These are phyloP conservation scores for Sinhomidia bicolor DNA, from an alignment of 2,888 invertebrate species.

Conservation along the genomic window DNA sequence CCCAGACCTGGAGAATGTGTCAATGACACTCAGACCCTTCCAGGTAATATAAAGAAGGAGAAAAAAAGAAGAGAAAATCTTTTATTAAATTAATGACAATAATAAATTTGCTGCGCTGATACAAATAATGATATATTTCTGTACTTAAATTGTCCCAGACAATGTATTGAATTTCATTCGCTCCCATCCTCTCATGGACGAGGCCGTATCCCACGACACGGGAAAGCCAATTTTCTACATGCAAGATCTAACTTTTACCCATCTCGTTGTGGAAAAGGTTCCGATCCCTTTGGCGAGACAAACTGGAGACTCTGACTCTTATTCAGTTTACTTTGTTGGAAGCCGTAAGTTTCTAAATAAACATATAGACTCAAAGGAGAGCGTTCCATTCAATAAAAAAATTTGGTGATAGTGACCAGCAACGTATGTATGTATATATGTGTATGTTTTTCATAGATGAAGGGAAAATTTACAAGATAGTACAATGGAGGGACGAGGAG, in stretches of 20 bases:
- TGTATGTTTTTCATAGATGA: too few relatives aligned
- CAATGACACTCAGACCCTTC: constrained; percentile 94
- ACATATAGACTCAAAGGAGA: too few relatives aligned
- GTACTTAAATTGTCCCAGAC: constrained; percentile 83
- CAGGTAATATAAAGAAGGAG: constrained; percentile 84
- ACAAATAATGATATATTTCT: too few relatives aligned
- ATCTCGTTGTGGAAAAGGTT: constrained; percentile 94
- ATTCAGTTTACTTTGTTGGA: constrained; percentile 96
- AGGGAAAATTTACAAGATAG: constrained; percentile 96
- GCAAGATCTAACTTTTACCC: constrained; percentile 93
- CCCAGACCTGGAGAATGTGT: constrained; percentile 96
- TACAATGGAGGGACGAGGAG: constrained; percentile 91
- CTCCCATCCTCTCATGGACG: constrained; percentile 98
- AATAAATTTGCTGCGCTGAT: too few relatives aligned
- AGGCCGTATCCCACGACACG: constrained; percentile 95
- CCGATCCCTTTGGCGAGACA: constrained; percentile 90
- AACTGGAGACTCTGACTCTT: constrained; percentile 85
- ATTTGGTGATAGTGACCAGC: too few relatives aligned
- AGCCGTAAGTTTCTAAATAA: constrained; percentile 87
- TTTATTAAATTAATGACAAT: too few relatives aligned
- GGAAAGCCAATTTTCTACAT: constrained; percentile 97
- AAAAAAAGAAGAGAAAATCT: background rate
- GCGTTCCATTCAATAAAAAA: too few relatives aligned
- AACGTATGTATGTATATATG: too few relatives aligned
- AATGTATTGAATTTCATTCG: constrained; percentile 98